Conservation (phyloP, 2,113 vertebrate species). For the Pseudopodoces humilis region DNA sequence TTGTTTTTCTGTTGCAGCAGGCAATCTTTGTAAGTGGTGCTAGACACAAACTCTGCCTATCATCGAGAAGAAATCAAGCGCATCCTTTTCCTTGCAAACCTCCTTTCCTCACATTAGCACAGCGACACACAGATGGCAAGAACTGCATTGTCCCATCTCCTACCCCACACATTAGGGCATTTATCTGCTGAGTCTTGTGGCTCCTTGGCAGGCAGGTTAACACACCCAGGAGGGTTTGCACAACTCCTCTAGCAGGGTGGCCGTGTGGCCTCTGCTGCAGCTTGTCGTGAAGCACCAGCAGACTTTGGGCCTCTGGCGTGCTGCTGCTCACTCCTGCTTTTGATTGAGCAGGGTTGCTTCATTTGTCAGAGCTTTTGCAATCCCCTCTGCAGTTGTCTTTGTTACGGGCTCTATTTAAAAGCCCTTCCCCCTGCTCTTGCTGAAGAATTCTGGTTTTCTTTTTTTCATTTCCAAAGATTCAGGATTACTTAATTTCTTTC, state of each 20-base stretch:
- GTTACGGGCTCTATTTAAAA: not conserved
- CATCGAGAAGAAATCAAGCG: not conserved
- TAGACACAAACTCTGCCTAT: not conserved
- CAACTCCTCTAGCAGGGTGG: not conserved
- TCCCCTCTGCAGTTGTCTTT: not conserved
- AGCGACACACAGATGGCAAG: not conserved
- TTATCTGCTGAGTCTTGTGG: not conserved
- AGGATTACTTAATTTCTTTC: not conserved
- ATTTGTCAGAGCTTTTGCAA: constrained; percentile 37
- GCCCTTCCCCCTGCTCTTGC: not conserved
- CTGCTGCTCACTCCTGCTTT: constrained; percentile 4
- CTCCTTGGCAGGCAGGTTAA: not conserved
- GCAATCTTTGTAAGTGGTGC: not conserved
- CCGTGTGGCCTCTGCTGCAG: not conserved
- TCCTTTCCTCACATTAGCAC: not conserved
- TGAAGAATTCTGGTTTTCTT: not conserved
- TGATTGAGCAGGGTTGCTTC: not conserved
- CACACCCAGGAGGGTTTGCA: not conserved
- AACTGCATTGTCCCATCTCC: not conserved
- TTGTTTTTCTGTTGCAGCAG: not conserved
- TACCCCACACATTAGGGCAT: not conserved
- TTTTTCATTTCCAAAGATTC: not conserved
- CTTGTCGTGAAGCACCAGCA: not conserved
- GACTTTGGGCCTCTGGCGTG: not conserved
- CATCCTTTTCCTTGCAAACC: not conserved